Base-by-base conservation (phyloP, 2,113 vertebrate genomes). In the Chrysemys picta region DNA sequence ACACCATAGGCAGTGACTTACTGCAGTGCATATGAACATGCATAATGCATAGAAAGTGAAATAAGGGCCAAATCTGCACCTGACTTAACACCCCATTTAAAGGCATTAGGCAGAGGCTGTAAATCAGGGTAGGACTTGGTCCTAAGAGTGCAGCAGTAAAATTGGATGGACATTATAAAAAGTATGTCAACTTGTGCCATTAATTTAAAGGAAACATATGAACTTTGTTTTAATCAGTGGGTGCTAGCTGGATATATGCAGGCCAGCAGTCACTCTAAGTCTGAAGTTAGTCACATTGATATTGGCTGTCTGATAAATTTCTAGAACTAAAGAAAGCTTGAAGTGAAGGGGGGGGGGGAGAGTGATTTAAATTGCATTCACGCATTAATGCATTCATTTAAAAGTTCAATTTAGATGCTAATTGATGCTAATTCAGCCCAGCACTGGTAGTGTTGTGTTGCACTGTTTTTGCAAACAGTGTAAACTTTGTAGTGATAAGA, bases 331-430 rank as follows among this genome's bases (percentile, higher is more conserved):
- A 94, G 85, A 93, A 94, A 86, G 85, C 85, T 85, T n/a, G 82
- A 97, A 95, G 82, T 89, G 35, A 3, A 8, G 17, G 9, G 35
- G 8, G 65, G 35, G 65, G 42, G 90, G 83, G 45, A 45, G 38
- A 81, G 89, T 86, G 88, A 84, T 93, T 91, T 95, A 97, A 96
- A 97, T 94, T 95, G 57, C 50, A 42, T 86, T 57, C 89, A 76
- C 1, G 79, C 89, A 95, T 95, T 97, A 97, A 97, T 93, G 35
- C 50, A 87, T 78, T 92, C 65, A 81, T 96, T 97, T 97, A 87
- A 94, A 86, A 78, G 78, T 95, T 95, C 87, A 95, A 93, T 97
- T 97, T 97, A 97, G 91, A 96, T 97, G 97, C 94, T 97, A 97
- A 97, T 97, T 96, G 96, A 93, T 95, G 93, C 95, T 97, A 96